A percentile compares a stretch with the other conserved stretches of the same genome.
phyloP scores from a whole-genome alignment of 2,113 vertebrate genomes.

The Poicephalus meyeri region DNA sequence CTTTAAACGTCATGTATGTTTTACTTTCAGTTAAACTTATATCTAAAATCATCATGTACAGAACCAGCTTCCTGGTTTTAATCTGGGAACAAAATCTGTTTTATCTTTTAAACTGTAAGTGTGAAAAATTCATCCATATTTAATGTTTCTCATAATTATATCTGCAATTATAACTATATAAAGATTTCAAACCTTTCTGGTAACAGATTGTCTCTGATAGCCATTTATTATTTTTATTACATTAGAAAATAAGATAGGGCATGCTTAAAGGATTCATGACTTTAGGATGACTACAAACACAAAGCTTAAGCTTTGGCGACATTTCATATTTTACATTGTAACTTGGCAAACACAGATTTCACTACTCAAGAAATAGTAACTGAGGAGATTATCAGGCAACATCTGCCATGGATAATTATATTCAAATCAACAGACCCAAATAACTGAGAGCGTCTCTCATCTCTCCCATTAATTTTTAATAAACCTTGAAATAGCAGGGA shows the following conservation, averaged over 20 bases:
- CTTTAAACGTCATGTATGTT: not conserved
- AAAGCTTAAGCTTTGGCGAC: not conserved
- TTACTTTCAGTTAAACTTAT: not conserved
- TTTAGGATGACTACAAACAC: not conserved
- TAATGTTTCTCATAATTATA: constrained; percentile 39
- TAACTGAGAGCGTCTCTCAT: constrained; percentile 6
- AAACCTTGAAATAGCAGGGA: constrained; percentile 40
- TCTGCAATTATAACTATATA: constrained; percentile 6
- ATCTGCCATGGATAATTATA: constrained; percentile 32
- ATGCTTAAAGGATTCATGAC: not conserved
- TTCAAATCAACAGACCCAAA: constrained; percentile 24
- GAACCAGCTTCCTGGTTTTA: not conserved
- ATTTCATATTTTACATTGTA: not conserved
- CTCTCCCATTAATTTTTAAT: constrained; percentile 40
- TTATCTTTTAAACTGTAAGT: constrained; percentile 5
- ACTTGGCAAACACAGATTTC: constrained; percentile 16
- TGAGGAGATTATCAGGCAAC: constrained; percentile 3
- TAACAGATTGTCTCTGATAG: constrained; percentile 12
- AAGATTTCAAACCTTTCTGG: not conserved
- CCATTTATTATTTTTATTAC: constrained; percentile 14
- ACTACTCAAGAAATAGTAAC: not conserved
- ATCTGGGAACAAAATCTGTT: not conserved
- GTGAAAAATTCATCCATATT: constrained; percentile 9
- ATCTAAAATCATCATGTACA: not conserved
- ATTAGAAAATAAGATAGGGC: not conserved